Percentiles rank a stretch among this genome's conserved stretches.
Evolutionary conservation across 2,797 vertebrate genomes (phyloP).

Genomic region (Lindbergichthys nudifrons): DNA sequence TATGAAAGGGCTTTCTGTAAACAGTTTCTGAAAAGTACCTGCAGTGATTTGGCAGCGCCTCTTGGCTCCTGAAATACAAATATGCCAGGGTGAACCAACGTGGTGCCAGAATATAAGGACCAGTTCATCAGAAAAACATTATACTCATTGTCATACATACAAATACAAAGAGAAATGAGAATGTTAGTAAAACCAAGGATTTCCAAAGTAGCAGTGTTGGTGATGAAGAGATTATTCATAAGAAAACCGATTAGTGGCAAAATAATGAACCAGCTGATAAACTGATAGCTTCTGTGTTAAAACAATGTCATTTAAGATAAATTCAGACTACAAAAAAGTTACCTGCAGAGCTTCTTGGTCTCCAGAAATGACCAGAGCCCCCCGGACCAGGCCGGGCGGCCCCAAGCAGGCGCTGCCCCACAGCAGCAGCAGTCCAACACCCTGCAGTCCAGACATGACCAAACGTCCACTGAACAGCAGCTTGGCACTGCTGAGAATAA

Average conservation of each 20-base stretch:
- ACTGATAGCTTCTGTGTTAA: too few relatives aligned
- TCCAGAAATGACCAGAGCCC: constrained; percentile 59
- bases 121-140: not conserved
- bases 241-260: not conserved
- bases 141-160: not conserved
- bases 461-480: constrained; percentile 58
- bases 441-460: constrained; percentile 77
- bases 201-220: not conserved
- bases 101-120: not conserved
- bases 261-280: not conserved
- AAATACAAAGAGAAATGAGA: not conserved
- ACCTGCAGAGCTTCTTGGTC: constrained; percentile 55
- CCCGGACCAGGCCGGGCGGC: constrained; percentile 44
- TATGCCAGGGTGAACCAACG: constrained; percentile 5
- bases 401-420: constrained; percentile 64
- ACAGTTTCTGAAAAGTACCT: constrained; percentile 54
- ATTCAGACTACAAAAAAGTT: constrained; percentile 2
- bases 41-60: constrained; percentile 44
- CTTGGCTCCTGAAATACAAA: constrained; percentile 58
- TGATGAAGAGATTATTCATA: not conserved
- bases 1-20: not conserved
- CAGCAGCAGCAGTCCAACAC: constrained; percentile 70
- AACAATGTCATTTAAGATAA: not conserved
- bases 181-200: not conserved
- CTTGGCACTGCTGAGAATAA: constrained; percentile 44